Evolutionary conservation across 2,797 vertebrate genomes (phyloP).

Genomic region (Diplodus sargus): DNA sequence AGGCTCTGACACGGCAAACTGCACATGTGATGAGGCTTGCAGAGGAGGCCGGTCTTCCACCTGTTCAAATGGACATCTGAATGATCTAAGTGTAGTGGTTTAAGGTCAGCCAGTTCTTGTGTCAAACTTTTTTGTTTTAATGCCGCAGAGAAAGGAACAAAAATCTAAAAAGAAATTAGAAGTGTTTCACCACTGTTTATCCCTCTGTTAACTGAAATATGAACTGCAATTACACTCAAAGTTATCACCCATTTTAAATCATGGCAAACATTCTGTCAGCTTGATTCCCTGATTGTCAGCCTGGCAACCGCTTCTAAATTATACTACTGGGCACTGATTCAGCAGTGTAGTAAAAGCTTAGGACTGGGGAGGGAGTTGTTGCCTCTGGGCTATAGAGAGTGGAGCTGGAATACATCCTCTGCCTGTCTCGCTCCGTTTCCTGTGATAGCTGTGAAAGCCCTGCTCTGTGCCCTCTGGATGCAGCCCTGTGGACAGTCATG

Average conservation of each 20-base stretch:
- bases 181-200: neutral
- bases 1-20: neutral
- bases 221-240: constrained; percentile 1
- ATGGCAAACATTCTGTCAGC: constrained; percentile 5
- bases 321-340: constrained; percentile 16
- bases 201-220: neutral
- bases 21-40: constrained; percentile 31
- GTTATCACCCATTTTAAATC: constrained; percentile 21
- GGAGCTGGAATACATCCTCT: constrained; percentile 34
- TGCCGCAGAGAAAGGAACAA: neutral
- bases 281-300: neutral
- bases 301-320: constrained; percentile 15
- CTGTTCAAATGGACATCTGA: constrained; percentile 1
- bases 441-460: constrained; percentile 43
- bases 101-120: neutral
- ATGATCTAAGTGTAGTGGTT: constrained; percentile 2
- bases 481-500: constrained; percentile 33
- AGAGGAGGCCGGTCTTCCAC: constrained; percentile 12
- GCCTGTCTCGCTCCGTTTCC: constrained; percentile 44
- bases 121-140: neutral
- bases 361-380: constrained; percentile 22
- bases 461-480: constrained; percentile 43
- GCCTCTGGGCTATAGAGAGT: constrained; percentile 29
- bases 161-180: constrained; percentile 5
- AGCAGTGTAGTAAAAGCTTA: constrained; percentile 27